A percentile compares a stretch with the other conserved stretches of the same genome.
phyloP scores from a whole-genome alignment of 1,140 invertebrate genomes.

The Anastatus disparis region DNA sequence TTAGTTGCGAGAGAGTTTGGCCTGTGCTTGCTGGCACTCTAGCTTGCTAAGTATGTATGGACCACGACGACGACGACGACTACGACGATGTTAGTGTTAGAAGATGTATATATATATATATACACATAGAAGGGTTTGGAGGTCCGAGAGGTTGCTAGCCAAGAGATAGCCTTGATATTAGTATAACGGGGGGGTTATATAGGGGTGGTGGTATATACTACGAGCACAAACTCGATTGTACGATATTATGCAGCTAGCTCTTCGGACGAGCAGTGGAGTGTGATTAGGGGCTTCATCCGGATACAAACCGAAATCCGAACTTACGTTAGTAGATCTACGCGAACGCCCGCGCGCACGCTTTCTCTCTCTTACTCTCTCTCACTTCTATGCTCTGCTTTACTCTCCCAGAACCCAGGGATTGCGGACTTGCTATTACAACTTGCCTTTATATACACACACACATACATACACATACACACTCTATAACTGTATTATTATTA shows the following conservation, averaged over 20 bases:
- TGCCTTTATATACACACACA: too few species aligned
- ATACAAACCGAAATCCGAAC: constrained; percentile 49
- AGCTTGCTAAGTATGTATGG: constrained; percentile 60
- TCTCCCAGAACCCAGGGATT: too few species aligned
- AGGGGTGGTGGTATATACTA: too few species aligned
- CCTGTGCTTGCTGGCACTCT: constrained; percentile 57
- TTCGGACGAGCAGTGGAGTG: too few species aligned
- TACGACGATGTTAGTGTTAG: not conserved
- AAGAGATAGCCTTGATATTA: constrained; percentile 66
- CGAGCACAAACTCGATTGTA: constrained; percentile 63
- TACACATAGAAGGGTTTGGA: too few species aligned
- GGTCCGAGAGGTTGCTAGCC: constrained; percentile 56
- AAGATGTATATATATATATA: not conserved
- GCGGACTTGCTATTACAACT: too few species aligned
- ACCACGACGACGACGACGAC: constrained; percentile 46
- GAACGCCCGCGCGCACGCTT: not conserved
- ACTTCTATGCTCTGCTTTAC: too few species aligned
- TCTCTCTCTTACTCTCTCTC: too few species aligned
- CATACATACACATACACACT: too few species aligned
- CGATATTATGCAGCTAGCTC: constrained; percentile 63
- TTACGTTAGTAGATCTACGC: constrained; percentile 43
- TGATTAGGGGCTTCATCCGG: constrained; percentile 56
- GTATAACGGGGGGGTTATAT: too few species aligned
- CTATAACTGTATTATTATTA: too few species aligned
- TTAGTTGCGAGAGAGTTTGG: constrained; percentile 69